Evolutionary conservation across 2,113 vertebrate species (phyloP).

Genomic region (Cryptomyrus ogoouensis): DNA sequence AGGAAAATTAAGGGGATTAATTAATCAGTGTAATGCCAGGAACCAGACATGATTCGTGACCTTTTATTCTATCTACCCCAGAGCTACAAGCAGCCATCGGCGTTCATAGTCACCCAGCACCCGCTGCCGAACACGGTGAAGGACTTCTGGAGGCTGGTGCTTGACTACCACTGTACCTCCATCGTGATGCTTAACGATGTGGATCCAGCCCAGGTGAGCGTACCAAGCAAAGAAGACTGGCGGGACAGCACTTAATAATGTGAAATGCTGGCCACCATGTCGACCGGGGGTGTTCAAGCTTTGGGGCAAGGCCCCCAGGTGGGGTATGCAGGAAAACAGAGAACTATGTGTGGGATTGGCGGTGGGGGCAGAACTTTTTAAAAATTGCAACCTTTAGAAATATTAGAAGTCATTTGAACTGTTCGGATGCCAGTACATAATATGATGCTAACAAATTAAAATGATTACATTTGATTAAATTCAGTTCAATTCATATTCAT

Average conservation of each 20-base stretch:
- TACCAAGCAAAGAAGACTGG: neutral
- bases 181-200: conserved; percentile 97
- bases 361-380: neutral
- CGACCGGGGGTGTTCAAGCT: neutral
- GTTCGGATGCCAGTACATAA: neutral
- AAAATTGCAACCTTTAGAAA: neutral
- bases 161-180: conserved; percentile 95
- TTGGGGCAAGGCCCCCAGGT: neutral
- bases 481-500: too few species aligned
- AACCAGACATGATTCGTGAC: neutral
- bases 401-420: neutral
- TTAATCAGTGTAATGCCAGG: neutral
- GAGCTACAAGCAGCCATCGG: conserved; percentile 97
- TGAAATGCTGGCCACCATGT: neutral
- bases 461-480: neutral
- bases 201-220: conserved; percentile 84
- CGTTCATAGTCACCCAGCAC: conserved; percentile 97
- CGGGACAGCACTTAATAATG: neutral
- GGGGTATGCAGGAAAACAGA: neutral
- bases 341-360: neutral
- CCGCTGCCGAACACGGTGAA: conserved; percentile 96
- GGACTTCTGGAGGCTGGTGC: conserved; percentile 94
- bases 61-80: conserved; percentile 49
- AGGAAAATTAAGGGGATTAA: neutral
- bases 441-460: neutral